phyloP scores from a whole-genome alignment of 2,797 vertebrate species.

The Anableps anableps region DNA sequence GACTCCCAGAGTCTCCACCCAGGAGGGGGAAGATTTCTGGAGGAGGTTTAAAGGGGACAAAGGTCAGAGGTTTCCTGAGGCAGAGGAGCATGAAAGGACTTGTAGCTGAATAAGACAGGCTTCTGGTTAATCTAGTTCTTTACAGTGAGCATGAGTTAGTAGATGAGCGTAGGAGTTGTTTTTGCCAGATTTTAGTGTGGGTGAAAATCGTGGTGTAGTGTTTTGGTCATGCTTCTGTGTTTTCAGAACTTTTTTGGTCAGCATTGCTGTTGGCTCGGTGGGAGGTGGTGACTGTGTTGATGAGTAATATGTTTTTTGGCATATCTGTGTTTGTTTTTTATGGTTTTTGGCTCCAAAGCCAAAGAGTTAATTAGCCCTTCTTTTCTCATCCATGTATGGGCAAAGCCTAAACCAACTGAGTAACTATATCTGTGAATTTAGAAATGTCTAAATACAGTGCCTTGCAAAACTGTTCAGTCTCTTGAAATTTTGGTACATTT shows the following conservation, averaged over 20 bases:
- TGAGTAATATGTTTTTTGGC: conserved; percentile 5
- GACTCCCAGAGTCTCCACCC: neutral
- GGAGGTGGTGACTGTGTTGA: conserved; percentile 11
- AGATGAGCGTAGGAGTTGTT: conserved; percentile 2
- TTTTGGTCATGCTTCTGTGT: conserved; percentile 9
- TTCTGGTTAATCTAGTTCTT: neutral
- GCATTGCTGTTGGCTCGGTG: neutral
- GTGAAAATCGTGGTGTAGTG: neutral
- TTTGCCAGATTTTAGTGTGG: conserved; percentile 15
- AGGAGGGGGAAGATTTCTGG: neutral
- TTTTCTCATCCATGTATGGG: neutral
- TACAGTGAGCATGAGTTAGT: neutral
- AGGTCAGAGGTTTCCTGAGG: conserved; percentile 7
- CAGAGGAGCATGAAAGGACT: conserved; percentile 9
- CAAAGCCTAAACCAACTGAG: neutral
- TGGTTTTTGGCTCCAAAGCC: neutral
- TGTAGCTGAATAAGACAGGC: neutral
- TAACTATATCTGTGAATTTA: neutral
- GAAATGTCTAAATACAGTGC: neutral
- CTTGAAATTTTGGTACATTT: too few species aligned
- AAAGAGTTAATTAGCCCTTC: neutral
- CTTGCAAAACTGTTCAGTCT: too few species aligned
- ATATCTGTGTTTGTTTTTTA: neutral
- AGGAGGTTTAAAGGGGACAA: neutral
- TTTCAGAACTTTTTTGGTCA: conserved; percentile 9